Evolutionary conservation across 1,140 invertebrate genomes (phyloP).

Genomic region (Mizuhopecten yessoensis): DNA sequence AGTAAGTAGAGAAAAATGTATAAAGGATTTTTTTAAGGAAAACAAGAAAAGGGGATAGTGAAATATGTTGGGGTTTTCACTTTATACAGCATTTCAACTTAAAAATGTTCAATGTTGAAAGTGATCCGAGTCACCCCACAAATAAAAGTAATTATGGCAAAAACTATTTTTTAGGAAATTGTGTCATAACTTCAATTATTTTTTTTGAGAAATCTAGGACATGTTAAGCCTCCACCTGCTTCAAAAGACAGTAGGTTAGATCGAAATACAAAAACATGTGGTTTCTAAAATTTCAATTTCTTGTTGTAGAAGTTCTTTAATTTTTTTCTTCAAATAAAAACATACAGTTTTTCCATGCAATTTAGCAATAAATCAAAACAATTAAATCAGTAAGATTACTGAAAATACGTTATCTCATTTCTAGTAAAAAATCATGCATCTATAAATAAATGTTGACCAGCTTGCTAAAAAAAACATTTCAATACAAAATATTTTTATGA

Average conservation of each 20-base stretch:
- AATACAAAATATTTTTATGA: neutral
- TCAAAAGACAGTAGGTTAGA: neutral
- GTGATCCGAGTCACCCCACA: too few species aligned
- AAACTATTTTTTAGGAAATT: too few species aligned
- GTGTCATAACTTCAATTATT: neutral
- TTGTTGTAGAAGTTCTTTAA: neutral
- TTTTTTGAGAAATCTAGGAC: neutral
- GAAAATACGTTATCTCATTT: neutral
- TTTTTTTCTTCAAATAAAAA: neutral
- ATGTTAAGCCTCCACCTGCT: conserved; percentile 12
- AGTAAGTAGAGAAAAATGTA: too few species aligned
- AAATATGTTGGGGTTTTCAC: too few species aligned
- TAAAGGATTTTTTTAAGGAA: too few species aligned
- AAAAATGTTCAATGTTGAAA: too few species aligned
- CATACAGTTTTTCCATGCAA: neutral
- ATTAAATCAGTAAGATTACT: neutral
- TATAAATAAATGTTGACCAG: neutral
- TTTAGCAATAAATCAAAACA: neutral
- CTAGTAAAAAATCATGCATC: neutral
- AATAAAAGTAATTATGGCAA: too few species aligned
- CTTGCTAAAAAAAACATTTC: neutral
- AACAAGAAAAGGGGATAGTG: too few species aligned
- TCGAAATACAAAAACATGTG: neutral
- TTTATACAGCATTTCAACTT: too few species aligned
- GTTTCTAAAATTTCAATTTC: neutral